Evolutionary conservation across 1,140 invertebrate species (phyloP).

Genomic region (Pollicipes pollicipes): DNA sequence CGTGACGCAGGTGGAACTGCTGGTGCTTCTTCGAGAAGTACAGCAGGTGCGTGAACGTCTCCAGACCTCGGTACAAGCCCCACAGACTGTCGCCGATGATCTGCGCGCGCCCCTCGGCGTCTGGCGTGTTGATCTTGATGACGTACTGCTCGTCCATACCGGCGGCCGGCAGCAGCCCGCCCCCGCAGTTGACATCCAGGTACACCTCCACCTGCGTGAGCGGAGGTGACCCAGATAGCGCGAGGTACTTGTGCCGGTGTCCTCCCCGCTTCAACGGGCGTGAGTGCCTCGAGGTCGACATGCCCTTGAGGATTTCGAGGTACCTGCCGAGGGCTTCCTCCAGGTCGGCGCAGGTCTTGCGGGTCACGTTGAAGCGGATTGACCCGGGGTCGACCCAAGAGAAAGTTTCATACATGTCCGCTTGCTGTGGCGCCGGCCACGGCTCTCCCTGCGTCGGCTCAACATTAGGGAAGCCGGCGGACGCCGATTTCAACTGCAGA

Average conservation of each 20-base stretch:
- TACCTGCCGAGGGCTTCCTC: not conserved
- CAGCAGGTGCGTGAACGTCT: slow-evolving; percentile 28
- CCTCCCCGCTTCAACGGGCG: not conserved
- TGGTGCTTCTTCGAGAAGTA: not conserved
- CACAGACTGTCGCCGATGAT: slow-evolving; percentile 21
- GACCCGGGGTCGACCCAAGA: slow-evolving; percentile 20
- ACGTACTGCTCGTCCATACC: slow-evolving; percentile 53
- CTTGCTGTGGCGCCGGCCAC: slow-evolving; percentile 27
- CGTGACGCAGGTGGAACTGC: not conserved
- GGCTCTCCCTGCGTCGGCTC: slow-evolving; percentile 27
- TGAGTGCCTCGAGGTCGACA: not conserved
- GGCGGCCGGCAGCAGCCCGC: slow-evolving; percentile 33
- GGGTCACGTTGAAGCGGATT: slow-evolving; percentile 19
- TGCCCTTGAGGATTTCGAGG: not conserved
- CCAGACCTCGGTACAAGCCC: slow-evolving; percentile 27
- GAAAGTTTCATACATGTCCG: slow-evolving; percentile 16
- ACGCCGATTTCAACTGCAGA: too few relatives aligned
- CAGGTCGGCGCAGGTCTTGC: not conserved
- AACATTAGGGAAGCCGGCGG: slow-evolving; percentile 22
- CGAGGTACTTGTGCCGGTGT: slow-evolving; percentile 7
- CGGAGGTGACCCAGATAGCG: too few relatives aligned
- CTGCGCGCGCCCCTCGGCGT: slow-evolving; percentile 12
- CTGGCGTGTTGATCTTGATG: slow-evolving; percentile 23
- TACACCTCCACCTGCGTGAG: slow-evolving; percentile 33
- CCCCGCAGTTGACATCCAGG: slow-evolving; percentile 33